Evolutionary conservation across 2,888 invertebrate genomes (phyloP).

Genomic region (Mycogona germanica): DNA sequence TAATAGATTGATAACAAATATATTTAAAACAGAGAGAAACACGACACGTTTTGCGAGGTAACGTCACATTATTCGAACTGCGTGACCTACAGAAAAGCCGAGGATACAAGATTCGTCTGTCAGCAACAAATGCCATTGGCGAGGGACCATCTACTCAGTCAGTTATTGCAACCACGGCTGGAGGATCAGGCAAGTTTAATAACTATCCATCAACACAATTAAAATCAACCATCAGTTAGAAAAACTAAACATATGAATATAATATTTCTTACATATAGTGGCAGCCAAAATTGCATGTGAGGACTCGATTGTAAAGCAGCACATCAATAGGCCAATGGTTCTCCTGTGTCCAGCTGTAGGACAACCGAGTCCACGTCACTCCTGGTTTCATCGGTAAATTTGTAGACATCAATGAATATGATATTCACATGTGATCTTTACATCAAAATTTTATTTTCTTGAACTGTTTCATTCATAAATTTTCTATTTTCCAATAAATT

Average conservation of each 20-base stretch:
- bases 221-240: not conserved
- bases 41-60: constrained; percentile 3
- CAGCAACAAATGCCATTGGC: constrained; percentile 10
- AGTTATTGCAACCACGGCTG: not conserved
- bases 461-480: no score
- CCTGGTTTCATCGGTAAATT: constrained; percentile 11
- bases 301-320: not conserved
- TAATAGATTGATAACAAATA: no score
- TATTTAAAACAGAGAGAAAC: constrained; percentile 8
- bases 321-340: not conserved
- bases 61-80: constrained; percentile 7
- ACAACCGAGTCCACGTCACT: constrained; percentile 3
- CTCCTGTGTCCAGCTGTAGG: constrained; percentile 10
- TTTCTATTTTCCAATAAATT: no score
- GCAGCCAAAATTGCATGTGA: constrained; percentile 5
- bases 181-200: not conserved
- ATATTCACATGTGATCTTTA: no score
- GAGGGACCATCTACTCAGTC: constrained; percentile 6
- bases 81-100: not conserved
- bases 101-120: constrained; percentile 3
- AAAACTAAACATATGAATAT: not conserved
- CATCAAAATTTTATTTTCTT: not conserved
- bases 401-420: no score
- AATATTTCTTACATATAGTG: no score
- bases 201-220: no score